phyloP scores from a whole-genome alignment of 2,888 invertebrate genomes.

The Drosophila niveifrons region DNA sequence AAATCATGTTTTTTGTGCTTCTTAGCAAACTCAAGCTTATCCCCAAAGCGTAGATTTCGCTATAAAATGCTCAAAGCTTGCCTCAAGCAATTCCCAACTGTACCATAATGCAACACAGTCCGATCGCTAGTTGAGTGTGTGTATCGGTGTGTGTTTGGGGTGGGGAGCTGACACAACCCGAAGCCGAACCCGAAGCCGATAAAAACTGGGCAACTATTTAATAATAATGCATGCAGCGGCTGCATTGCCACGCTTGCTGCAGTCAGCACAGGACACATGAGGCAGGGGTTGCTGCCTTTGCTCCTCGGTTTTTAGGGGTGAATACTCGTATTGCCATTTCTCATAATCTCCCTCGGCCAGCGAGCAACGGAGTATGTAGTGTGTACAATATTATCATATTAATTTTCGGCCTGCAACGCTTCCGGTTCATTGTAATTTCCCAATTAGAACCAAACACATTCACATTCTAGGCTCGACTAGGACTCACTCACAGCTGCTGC shows the following conservation, averaged over 20 bases:
- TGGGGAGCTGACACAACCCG: neutral
- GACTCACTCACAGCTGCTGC: slow-evolving; percentile 46
- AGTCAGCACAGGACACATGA: neutral
- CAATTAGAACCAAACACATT: slow-evolving; percentile 56
- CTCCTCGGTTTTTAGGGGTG: slow-evolving; percentile 58
- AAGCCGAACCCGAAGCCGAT: slow-evolving; percentile 26
- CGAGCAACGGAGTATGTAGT: neutral
- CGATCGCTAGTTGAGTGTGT: slow-evolving; percentile 23
- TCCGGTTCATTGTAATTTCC: slow-evolving; percentile 73
- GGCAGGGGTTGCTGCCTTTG: slow-evolving; percentile 8
- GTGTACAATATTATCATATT: slow-evolving; percentile 53
- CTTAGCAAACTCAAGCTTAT: neutral
- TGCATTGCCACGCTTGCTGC: neutral
- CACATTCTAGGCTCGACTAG: slow-evolving; percentile 8
- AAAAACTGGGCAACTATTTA: slow-evolving; percentile 51
- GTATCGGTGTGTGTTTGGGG: slow-evolving; percentile 11
- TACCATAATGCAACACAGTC: too few relatives aligned
- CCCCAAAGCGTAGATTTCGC: too few relatives aligned
- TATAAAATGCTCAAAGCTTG: slow-evolving; percentile 33
- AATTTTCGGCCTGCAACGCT: slow-evolving; percentile 53
- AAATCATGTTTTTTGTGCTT: slow-evolving; percentile 49
- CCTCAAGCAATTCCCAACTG: slow-evolving; percentile 15
- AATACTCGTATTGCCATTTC: slow-evolving; percentile 66
- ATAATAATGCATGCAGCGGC: slow-evolving; percentile 53
- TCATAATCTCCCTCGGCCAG: slow-evolving; percentile 49